Evolutionary conservation across 2,797 vertebrate species (phyloP).

Genomic region (Anguilla anguilla): DNA sequence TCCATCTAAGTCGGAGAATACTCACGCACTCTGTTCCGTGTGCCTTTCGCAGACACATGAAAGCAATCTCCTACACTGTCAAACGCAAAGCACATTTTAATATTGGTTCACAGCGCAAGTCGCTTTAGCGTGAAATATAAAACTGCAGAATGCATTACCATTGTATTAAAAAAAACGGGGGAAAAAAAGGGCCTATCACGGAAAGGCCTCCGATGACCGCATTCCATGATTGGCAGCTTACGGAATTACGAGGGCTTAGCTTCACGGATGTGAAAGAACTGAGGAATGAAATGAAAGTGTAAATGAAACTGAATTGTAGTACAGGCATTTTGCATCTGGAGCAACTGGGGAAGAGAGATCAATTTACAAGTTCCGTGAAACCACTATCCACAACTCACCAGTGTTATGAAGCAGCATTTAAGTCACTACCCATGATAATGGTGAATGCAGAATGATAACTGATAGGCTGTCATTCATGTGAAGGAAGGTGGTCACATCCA

Average conservation of each 20-base stretch:
- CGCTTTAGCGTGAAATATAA: constrained; percentile 15
- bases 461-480: background rate
- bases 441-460: background rate
- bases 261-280: background rate
- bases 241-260: background rate
- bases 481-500: background rate
- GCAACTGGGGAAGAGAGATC: background rate
- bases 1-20: background rate
- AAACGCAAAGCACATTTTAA: constrained; percentile 15
- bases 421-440: background rate
- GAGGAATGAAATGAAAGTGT: background rate
- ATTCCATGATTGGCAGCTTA: background rate
- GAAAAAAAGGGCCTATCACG: background rate
- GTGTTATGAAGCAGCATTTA: background rate
- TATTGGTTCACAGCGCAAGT: constrained; percentile 11
- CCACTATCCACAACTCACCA: background rate
- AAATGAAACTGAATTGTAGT: background rate
- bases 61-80: constrained; percentile 53
- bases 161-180: background rate
- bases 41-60: constrained; percentile 49
- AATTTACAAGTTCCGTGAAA: background rate
- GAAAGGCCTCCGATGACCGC: background rate
- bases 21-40: constrained; percentile 51
- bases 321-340: background rate
- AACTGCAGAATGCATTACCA: constrained; percentile 4